Conservation (phyloP, 35 echinoderm and acorn worm genomes). For the Apostichopus californicus region DNA sequence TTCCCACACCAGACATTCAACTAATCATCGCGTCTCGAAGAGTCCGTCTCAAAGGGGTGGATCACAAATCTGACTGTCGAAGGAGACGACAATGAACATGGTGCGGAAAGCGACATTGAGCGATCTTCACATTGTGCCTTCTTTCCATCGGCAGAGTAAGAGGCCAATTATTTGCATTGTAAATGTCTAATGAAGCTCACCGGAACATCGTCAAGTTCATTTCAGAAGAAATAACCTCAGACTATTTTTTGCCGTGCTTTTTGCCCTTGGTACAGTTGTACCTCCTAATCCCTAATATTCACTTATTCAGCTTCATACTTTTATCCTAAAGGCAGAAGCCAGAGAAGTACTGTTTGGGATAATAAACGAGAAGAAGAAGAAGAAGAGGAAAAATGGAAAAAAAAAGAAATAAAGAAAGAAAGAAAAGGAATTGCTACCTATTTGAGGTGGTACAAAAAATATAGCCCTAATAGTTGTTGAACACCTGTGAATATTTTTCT, state of each 20-base stretch:
- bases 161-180: neutral
- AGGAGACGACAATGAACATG: too few species aligned
- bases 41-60: too few species aligned
- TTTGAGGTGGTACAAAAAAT: neutral
- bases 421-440: too few species aligned
- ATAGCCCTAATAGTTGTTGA: neutral
- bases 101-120: too few species aligned
- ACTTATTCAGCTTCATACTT: neutral
- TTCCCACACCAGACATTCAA: too few species aligned
- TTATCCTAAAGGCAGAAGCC: neutral
- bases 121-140: too few species aligned
- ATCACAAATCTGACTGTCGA: too few species aligned
- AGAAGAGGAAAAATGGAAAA: neutral
- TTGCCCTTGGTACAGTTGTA: neutral
- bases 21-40: too few species aligned
- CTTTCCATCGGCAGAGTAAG: too few species aligned
- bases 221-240: neutral
- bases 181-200: neutral
- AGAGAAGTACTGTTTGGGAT: neutral
- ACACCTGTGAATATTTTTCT: neutral
- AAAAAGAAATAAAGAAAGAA: too few species aligned
- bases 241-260: neutral
- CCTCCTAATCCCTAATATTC: neutral
- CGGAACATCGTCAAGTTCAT: neutral
- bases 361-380: neutral